phyloP scores from a whole-genome alignment of 2,797 vertebrate genomes.

The Emydoidea blandingii region DNA sequence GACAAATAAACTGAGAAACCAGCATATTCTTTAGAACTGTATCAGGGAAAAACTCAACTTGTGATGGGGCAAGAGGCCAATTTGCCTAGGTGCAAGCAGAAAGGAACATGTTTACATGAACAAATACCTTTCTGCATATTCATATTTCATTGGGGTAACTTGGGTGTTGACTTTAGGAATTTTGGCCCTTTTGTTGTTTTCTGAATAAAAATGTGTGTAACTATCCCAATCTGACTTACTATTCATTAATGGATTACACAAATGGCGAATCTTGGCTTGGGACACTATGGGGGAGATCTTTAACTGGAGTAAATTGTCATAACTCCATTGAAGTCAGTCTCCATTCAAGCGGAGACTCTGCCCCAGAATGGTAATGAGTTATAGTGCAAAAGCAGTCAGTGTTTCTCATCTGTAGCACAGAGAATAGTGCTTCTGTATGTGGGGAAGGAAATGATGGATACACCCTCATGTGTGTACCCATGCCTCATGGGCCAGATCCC shows the following conservation, averaged over 20 bases:
- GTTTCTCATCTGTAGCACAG: neutral
- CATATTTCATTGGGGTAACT: neutral
- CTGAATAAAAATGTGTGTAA: neutral
- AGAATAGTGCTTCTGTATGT: neutral
- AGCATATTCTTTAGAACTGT: neutral
- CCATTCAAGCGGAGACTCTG: neutral
- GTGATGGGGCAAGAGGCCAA: neutral
- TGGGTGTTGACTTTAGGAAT: neutral
- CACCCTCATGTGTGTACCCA: neutral
- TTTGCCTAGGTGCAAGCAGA: neutral
- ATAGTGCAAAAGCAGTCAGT: neutral
- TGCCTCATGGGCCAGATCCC: neutral
- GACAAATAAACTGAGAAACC: neutral
- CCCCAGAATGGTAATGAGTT: neutral
- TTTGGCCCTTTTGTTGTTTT: neutral
- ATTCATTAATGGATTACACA: neutral
- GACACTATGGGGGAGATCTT: neutral
- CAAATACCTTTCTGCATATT: neutral
- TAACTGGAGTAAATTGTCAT: neutral
- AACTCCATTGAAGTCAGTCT: neutral
- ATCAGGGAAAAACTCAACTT: neutral
- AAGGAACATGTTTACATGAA: neutral
- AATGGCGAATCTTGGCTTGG: neutral
- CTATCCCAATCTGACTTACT: neutral
- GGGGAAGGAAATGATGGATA: neutral